Conservation (phyloP, 2,113 vertebrate genomes). For the Accipiter virgatus region DNA sequence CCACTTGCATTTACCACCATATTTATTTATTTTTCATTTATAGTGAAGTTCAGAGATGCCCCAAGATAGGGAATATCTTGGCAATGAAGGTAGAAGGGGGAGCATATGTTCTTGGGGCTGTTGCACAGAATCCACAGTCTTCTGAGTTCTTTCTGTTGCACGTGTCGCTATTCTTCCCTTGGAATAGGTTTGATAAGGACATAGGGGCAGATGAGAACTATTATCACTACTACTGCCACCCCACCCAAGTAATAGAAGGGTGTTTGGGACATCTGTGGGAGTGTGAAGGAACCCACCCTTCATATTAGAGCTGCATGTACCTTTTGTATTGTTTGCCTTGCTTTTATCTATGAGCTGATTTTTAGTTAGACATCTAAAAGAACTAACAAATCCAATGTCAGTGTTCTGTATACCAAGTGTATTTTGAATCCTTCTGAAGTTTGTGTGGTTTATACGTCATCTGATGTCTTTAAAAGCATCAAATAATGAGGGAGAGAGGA, state of each 20-base stretch:
- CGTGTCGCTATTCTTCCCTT: not conserved
- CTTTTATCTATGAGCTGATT: not conserved
- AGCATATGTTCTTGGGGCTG: not conserved
- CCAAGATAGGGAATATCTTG: not conserved
- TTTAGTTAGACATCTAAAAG: not conserved
- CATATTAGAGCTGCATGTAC: not conserved
- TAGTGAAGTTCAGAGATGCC: not conserved
- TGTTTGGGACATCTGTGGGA: not conserved
- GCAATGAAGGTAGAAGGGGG: not conserved
- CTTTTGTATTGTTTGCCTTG: not conserved
- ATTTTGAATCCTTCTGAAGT: not conserved
- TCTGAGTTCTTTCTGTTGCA: not conserved
- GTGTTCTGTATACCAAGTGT: not conserved
- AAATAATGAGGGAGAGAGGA: not conserved
- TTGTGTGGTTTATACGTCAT: not conserved
- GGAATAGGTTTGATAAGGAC: not conserved
- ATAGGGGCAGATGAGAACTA: not conserved
- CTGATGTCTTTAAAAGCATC: not conserved
- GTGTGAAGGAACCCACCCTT: not conserved
- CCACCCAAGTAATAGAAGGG: not conserved
- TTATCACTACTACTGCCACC: not conserved
- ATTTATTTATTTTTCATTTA: not conserved
- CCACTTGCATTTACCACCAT: not conserved
- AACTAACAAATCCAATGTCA: not conserved
- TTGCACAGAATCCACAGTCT: not conserved